Percentiles rank a stretch among this genome's conserved stretches.
Evolutionary conservation across 2,113 vertebrate species (phyloP).

Genomic region (Bambusicola thoracicus): DNA sequence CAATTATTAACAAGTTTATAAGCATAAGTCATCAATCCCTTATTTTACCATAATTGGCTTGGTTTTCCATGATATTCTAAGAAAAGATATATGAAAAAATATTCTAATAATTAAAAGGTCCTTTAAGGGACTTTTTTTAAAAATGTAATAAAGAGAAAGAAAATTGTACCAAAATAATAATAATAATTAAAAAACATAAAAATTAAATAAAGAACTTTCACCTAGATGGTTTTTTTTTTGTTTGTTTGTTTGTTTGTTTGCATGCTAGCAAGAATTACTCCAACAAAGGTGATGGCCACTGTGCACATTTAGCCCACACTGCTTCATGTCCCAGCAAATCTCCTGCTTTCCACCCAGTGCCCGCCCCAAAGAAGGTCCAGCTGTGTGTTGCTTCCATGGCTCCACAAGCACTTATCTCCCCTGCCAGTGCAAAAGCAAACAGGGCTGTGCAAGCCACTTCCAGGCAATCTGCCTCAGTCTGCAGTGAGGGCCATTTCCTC

Average conservation of each 20-base stretch:
- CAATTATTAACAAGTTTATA: background rate
- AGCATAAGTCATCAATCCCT: background rate
- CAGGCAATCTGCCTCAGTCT: background rate
- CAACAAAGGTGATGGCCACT: background rate
- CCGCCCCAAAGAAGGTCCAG: background rate
- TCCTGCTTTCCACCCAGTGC: background rate
- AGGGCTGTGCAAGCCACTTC: background rate
- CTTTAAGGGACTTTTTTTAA: background rate
- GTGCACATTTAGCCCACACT: background rate
- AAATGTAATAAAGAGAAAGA: background rate
- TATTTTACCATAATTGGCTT: background rate
- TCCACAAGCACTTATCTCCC: background rate
- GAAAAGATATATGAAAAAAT: background rate
- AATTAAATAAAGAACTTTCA: background rate
- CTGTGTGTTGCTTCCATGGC: rapidly evolving
- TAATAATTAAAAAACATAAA: no score
- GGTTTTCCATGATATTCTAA: background rate
- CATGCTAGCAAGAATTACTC: background rate
- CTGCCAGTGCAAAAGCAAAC: background rate
- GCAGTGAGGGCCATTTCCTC: background rate
- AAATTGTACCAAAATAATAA: background rate
- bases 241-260: no score
- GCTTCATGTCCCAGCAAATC: background rate
- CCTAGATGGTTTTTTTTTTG: no score
- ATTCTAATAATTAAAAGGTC: background rate